phyloP scores from a whole-genome alignment of 2,888 invertebrate genomes.

The Aproaerema taeniolella region DNA sequence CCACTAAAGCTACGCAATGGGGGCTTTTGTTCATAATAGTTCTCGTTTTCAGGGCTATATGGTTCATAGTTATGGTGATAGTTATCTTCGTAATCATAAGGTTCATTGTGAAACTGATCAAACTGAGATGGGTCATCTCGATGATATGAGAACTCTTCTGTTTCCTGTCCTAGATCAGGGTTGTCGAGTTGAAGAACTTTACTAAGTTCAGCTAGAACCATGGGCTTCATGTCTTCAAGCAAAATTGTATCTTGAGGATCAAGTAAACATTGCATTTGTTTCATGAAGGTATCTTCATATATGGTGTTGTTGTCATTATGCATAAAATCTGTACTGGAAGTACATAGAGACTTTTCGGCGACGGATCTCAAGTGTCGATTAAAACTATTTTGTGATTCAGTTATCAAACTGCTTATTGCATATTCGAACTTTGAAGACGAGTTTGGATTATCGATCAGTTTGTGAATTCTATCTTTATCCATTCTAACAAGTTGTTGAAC shows the following conservation, averaged over 20 bases:
- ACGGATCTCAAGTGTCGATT: conserved; percentile 62
- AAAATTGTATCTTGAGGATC: conserved; percentile 77
- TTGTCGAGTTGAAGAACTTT: conserved; percentile 72
- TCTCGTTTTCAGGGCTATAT: conserved; percentile 14
- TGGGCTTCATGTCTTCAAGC: conserved; percentile 76
- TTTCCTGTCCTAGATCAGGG: conserved; percentile 39
- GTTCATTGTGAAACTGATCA: conserved; percentile 25
- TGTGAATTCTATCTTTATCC: conserved; percentile 69
- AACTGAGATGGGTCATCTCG: conserved; percentile 27
- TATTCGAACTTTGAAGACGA: conserved; percentile 73
- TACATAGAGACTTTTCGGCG: conserved; percentile 64
- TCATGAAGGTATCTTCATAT: conserved; percentile 86
- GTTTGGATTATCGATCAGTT: conserved; percentile 66
- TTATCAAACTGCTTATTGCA: conserved; percentile 68
- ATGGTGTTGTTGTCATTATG: conserved; percentile 80
- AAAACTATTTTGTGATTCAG: conserved; percentile 68
- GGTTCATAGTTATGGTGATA: conserved; percentile 19
- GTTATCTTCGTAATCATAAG: conserved; percentile 24
- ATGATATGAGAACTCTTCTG: conserved; percentile 26
- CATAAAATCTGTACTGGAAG: conserved; percentile 64
- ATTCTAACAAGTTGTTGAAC: conserved; percentile 69
- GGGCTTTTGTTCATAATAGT: conserved; percentile 25
- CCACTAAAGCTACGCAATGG: too few relatives aligned
- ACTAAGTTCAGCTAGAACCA: conserved; percentile 77
- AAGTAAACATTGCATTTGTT: conserved; percentile 79